A percentile compares a stretch with the other conserved stretches of the same genome.
phyloP scores from a whole-genome alignment of 1,140 invertebrate species.

The Varroa destructor region DNA sequence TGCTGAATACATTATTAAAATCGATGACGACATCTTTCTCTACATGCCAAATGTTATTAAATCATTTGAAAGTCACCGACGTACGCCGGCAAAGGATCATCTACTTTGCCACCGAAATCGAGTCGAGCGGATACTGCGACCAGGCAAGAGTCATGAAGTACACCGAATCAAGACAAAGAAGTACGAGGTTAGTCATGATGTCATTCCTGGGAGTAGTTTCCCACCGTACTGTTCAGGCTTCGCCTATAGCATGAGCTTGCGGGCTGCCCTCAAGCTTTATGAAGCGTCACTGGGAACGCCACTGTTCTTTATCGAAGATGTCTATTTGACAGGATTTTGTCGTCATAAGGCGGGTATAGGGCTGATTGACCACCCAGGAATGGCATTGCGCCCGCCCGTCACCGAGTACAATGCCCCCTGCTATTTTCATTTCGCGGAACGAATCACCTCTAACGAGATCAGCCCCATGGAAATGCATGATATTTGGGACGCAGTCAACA shows the following conservation, averaged over 20 bases:
- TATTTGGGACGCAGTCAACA: constrained; percentile 36
- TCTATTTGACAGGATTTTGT: constrained; percentile 39
- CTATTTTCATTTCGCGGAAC: constrained; percentile 33
- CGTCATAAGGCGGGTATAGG: constrained; percentile 34
- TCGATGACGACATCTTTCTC: constrained; percentile 44
- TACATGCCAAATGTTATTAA: constrained; percentile 38
- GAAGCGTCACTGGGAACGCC: constrained; percentile 34
- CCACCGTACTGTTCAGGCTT: constrained; percentile 38
- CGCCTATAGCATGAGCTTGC: constrained; percentile 36
- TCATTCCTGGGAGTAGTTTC: constrained; percentile 36
- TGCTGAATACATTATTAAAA: constrained; percentile 41
- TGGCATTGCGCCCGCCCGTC: constrained; percentile 34
- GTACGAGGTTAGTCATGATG: constrained; percentile 33
- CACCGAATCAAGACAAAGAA: constrained; percentile 29
- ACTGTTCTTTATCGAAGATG: constrained; percentile 39
- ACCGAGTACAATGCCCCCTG: constrained; percentile 32
- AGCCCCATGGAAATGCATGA: constrained; percentile 32
- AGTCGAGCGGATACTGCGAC: constrained; percentile 33
- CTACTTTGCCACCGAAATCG: constrained; percentile 36
- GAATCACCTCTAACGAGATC: constrained; percentile 36
- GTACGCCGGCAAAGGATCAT: constrained; percentile 28
- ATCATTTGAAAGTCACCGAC: constrained; percentile 20
- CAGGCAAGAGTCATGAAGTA: constrained; percentile 25
- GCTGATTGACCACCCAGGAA: constrained; percentile 33
- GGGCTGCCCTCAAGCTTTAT: constrained; percentile 33